Percentiles rank a stretch among this genome's conserved stretches.
Conservation (phyloP, 2,113 vertebrate genomes). For the Eira barbara region DNA sequence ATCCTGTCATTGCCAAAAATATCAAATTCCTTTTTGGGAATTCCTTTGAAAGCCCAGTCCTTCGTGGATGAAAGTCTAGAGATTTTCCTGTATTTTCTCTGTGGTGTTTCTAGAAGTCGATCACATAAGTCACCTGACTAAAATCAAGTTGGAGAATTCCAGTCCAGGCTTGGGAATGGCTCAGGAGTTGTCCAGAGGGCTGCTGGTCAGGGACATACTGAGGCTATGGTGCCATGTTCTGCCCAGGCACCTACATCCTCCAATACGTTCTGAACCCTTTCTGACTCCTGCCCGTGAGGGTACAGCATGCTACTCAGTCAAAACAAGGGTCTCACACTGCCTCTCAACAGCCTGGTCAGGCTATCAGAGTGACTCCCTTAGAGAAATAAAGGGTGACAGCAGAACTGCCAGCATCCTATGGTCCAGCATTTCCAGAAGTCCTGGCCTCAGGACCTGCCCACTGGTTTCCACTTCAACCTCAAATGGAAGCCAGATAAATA, state of each 20-base stretch:
- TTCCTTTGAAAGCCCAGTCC: neutral
- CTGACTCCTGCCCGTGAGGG: neutral
- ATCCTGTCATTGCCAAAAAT: neutral
- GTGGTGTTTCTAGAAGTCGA: constrained; percentile 9
- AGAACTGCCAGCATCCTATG: neutral
- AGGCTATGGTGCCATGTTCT: neutral
- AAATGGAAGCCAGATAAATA: constrained; percentile 46
- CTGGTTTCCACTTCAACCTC: constrained; percentile 23
- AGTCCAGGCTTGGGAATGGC: neutral
- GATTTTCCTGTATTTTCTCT: neutral
- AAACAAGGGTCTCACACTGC: neutral
- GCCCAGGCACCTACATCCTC: neutral
- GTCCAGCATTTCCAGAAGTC: neutral
- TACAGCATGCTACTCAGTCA: neutral
- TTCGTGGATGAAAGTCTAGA: constrained; percentile 12
- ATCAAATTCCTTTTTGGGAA: constrained; percentile 18
- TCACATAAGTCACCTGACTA: neutral
- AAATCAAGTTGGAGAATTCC: neutral
- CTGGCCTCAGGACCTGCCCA: neutral
- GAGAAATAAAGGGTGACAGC: neutral
- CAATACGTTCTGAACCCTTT: too few species aligned
- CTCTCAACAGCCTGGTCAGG: neutral
- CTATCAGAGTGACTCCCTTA: neutral
- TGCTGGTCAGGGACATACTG: neutral
- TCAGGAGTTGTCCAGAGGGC: neutral